Evolutionary conservation across 1,140 invertebrate genomes (phyloP), one percentile per base, ranked within the genome.

Genomic region (Sitodiplosis mosellana): DNA sequence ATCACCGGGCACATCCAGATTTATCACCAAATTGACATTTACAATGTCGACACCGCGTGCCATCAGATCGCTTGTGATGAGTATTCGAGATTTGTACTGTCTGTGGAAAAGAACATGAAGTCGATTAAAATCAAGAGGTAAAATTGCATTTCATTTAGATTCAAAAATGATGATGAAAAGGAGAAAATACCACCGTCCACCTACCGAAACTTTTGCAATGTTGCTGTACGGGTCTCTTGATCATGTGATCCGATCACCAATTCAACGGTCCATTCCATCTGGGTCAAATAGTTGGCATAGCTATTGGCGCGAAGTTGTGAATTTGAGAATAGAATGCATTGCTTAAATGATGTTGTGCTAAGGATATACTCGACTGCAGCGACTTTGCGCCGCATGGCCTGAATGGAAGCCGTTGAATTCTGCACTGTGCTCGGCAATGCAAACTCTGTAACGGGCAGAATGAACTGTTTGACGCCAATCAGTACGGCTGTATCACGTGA

Each of bases 1-100:
- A 59, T 91, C 81, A 45, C 54, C 57, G 2, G 95, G 89, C 37
- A 83, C 60, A 62, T 97, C 93, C 56, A 96, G 73, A 67, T 97
- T 96, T 10, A 99, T 76, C 1, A 98, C 82, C 38, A 98, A 67
- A 71, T 98, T 86, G 7, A 97, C 81, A 70, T 91, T 84, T 46
- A 83, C 76, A 10, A 81, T 83, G 73, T 99, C 94, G 54, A 98
- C 87, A 14, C 94, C 82, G 53, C 83, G 70, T 19, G 85, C 76
- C 46, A 80, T 78, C 57, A 97, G 68, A 74, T 96, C 90, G 2
- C 91, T 96, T n/a, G 89, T 81, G 38, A 97, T 69, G 27, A 97
- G 69, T 54, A 94, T 80, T 56, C 86, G 74, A 61, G 82, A 83
- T 58, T 82, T 74, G 54, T 80, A 87, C 47, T 73, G 68, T 56